phyloP scores from a whole-genome alignment of 53 echinoderm and acorn worm species.

The Zoroaster sp. region DNA sequence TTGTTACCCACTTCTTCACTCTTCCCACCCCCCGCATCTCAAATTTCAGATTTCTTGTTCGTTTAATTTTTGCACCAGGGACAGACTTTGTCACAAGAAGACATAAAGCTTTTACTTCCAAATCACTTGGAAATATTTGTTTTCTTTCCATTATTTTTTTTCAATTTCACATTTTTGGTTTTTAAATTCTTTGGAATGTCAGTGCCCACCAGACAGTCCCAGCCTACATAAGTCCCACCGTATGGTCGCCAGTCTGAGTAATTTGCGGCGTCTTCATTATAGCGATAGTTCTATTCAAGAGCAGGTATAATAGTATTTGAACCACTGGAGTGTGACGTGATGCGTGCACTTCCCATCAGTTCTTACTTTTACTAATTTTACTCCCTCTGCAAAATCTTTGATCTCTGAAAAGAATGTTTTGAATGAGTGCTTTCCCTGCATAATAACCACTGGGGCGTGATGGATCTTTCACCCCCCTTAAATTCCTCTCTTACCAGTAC shows the following conservation, averaged over 20 bases:
- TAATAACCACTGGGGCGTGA: too few relatives aligned
- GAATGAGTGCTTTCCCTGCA: too few relatives aligned
- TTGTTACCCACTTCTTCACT: too few relatives aligned
- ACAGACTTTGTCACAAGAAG: too few relatives aligned
- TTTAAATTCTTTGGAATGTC: not conserved
- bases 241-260: constrained; percentile 12
- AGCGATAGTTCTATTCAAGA: not conserved
- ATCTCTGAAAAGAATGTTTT: too few relatives aligned
- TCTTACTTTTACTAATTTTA: not conserved
- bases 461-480: too few relatives aligned
- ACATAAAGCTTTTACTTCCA: too few relatives aligned
- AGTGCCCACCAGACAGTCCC: not conserved
- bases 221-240: constrained; percentile 28
- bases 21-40: not conserved
- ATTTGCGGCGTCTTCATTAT: not conserved
- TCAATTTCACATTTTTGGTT: not conserved
- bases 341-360: not conserved
- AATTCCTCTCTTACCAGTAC: too few relatives aligned
- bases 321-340: not conserved
- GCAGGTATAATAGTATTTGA: not conserved
- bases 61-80: too few relatives aligned
- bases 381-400: not conserved
- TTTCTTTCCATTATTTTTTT: too few relatives aligned
- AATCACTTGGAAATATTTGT: too few relatives aligned
- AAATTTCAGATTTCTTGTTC: not conserved